phyloP scores from a whole-genome alignment of 1,140 invertebrate species.

The Drosophila sucinea region DNA sequence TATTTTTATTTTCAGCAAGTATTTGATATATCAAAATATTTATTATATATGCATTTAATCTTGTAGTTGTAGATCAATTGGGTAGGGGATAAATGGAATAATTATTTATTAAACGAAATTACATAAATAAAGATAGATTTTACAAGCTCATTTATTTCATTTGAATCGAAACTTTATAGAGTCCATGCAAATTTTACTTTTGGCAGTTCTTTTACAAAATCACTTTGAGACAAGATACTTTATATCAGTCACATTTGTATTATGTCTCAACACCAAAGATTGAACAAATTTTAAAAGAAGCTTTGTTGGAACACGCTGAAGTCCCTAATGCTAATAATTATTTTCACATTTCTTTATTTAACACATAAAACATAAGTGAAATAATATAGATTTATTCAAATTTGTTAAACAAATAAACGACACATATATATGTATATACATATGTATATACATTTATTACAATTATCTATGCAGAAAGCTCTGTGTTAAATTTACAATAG shows the following conservation, averaged over 20 bases:
- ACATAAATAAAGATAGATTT: not conserved
- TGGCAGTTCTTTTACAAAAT: not conserved
- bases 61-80: not conserved
- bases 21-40: conserved; percentile 4
- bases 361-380: too few species aligned
- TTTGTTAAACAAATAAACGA: too few species aligned
- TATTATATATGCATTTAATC: not conserved
- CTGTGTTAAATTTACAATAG: not conserved
- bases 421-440: too few species aligned
- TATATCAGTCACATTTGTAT: too few species aligned
- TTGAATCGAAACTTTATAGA: not conserved
- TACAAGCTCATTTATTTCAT: too few species aligned
- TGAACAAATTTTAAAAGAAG: not conserved
- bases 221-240: not conserved
- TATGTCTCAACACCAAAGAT: too few species aligned
- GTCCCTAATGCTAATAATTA: not conserved
- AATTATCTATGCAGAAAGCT: not conserved
- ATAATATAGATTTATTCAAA: too few species aligned
- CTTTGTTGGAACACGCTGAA: not conserved
- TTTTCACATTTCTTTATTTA: not conserved
- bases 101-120: not conserved
- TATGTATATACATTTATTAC: not conserved
- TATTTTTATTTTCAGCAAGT: not conserved
- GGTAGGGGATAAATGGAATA: not conserved
- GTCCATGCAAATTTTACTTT: not conserved